Evolutionary conservation across 2,888 invertebrate species (phyloP), one percentile per base, ranked within the genome.

Genomic region (Brachyptera risi): DNA sequence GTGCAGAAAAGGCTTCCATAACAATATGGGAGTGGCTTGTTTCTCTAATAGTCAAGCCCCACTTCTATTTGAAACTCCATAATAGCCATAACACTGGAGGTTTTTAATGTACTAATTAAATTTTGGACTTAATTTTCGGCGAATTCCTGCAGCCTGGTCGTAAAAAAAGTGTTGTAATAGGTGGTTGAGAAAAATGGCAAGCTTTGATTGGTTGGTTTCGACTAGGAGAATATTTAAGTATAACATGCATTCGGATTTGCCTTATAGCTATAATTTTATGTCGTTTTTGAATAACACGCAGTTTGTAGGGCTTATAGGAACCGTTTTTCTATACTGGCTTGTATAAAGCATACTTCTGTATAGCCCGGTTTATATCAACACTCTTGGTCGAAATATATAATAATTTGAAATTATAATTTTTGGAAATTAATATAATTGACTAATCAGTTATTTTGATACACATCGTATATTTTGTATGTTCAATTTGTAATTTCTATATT

Each of bases 91-190:
- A 38, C 40, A 38, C 17, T n/a, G 13, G 17, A 17, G 3, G 40
- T 35, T 38, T 62, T 59, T 62, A 62, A 62, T n/a, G n/a, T 59
- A 62, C 59, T 59, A 62, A 62, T 62, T 62, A 62, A 62, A 62
- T 62, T 62, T 62, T 37, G 47, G 56, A 59, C 62, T 59, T 58
- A 58, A 62, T 62, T 62, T 62, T 58, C 62, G 62, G 54, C 57
- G 59, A 59, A 62, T 56, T 62, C 56, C 44, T 54, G 44, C 51
- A 56, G 51, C 51, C 42, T 13, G 42, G 51, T 59, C 62, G 59
- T 62, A 62, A 62, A 62, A n/a, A 42, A 50, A 26, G 44, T 40
- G 47, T 44, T 27, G 49, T 38, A 59, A 59, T 59, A 51, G 59
- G 37, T 50, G 51, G 37, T 49, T 27, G 49, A 19, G 59, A 27